phyloP scores from a whole-genome alignment of 2,888 invertebrate genomes.

The Heteromurus nitidus region DNA sequence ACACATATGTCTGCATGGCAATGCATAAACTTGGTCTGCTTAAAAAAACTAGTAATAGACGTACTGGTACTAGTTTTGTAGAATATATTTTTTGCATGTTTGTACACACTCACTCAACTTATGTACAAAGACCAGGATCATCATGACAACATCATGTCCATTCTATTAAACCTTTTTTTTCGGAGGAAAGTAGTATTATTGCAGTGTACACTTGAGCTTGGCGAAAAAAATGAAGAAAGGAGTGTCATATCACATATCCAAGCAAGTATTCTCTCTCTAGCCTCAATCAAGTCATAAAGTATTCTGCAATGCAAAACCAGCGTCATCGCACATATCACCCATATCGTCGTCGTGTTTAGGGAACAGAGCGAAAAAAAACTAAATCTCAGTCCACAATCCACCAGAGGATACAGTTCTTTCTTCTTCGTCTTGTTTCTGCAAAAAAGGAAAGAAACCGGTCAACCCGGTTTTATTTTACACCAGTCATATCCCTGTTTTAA shows the following conservation, averaged over 20 bases:
- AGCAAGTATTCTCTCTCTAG: neutral
- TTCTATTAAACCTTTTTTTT: constrained; percentile 5
- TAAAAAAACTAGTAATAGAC: too few species aligned
- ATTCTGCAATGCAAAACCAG: constrained; percentile 12
- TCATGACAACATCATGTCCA: constrained; percentile 1
- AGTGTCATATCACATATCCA: constrained; percentile 17
- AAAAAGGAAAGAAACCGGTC: constrained; percentile 69
- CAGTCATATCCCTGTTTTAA: neutral
- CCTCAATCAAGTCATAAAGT: constrained; percentile 11
- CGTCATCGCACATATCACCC: neutral
- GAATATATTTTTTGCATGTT: constrained; percentile 18
- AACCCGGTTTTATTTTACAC: constrained; percentile 67
- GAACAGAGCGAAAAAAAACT: neutral
- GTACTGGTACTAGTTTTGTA: too few species aligned
- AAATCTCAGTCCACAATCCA: neutral
- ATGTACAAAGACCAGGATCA: neutral
- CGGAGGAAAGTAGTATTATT: constrained; percentile 15
- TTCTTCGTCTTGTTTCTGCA: constrained; percentile 37
- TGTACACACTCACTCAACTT: too few species aligned
- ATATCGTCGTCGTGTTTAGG: constrained; percentile 13
- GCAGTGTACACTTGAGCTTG: constrained; percentile 4
- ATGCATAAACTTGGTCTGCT: constrained; percentile 15
- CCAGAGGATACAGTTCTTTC: constrained; percentile 4
- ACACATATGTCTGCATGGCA: constrained; percentile 21
- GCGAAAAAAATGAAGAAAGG: constrained; percentile 34